These are phyloP conservation scores for Enteromius mattozi DNA, from an alignment of 2,797 vertebrate genomes.

Conservation along the genomic window DNA sequence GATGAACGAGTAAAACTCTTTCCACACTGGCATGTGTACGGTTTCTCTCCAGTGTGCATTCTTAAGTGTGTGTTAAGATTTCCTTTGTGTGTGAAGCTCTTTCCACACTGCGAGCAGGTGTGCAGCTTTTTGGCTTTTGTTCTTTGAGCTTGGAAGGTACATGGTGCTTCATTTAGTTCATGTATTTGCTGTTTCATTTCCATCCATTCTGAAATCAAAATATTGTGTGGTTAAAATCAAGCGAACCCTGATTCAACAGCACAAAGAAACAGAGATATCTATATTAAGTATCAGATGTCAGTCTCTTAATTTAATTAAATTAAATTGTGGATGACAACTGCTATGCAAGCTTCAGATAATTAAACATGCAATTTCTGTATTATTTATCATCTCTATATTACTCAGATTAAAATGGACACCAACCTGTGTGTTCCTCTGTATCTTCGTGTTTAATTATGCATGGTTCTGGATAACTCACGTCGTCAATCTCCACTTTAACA, in stretches of 20 bases:
- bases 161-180: background rate
- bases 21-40: background rate
- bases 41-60: constrained; percentile 6
- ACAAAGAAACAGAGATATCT: background rate
- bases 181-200: background rate
- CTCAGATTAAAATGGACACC: background rate
- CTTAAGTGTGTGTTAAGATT: background rate
- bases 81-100: background rate
- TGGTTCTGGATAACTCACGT: background rate
- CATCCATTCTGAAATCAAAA: background rate
- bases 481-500: background rate
- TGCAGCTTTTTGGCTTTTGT: background rate
- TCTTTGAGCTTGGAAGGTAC: background rate
- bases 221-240: background rate
- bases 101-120: background rate
- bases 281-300: background rate
- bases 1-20: background rate
- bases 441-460: background rate
- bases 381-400: background rate
- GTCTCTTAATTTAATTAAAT: background rate
- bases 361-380: background rate
- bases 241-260: background rate
- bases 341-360: background rate
- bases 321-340: background rate
- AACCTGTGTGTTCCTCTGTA: background rate